A percentile compares a stretch with the other conserved stretches of the same genome.
These are phyloP conservation scores for Habrosyne pyritoides DNA, from an alignment of 2,888 invertebrate genomes.

Conservation along the genomic window DNA sequence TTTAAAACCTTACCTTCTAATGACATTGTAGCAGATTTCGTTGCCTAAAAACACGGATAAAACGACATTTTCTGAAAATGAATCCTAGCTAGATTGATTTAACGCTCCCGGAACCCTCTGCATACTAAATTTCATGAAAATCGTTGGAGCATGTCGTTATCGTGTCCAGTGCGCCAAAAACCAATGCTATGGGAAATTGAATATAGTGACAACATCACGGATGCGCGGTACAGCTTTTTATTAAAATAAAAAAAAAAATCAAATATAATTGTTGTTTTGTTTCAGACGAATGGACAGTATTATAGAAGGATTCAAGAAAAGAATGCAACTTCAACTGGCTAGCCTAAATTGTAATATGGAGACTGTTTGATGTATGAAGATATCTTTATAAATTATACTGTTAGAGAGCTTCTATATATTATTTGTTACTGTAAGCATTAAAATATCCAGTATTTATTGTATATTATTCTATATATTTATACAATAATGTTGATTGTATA, in stretches of 20 bases:
- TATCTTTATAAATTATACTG: neutral
- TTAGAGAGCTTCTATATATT: neutral
- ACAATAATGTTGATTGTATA: neutral
- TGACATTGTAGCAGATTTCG: too few relatives aligned
- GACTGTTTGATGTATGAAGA: slow-evolving; percentile 51
- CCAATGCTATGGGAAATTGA: too few relatives aligned
- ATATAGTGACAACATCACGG: too few relatives aligned
- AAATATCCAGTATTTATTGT: neutral
- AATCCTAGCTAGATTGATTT: too few relatives aligned
- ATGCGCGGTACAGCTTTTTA: too few relatives aligned
- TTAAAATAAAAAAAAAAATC: neutral
- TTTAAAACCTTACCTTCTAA: too few relatives aligned
- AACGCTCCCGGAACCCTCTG: too few relatives aligned
- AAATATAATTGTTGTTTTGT: slow-evolving; percentile 26
- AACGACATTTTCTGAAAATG: too few relatives aligned
- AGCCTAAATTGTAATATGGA: slow-evolving; percentile 83
- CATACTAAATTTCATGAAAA: too few relatives aligned
- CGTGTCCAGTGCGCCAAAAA: too few relatives aligned
- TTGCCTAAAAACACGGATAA: too few relatives aligned
- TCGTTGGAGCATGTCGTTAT: too few relatives aligned
- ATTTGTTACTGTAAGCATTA: neutral
- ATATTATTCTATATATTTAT: neutral
- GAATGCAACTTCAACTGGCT: slow-evolving; percentile 87
- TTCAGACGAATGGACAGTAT: slow-evolving; percentile 85
- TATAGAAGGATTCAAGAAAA: slow-evolving; percentile 84